phyloP scores from a whole-genome alignment of 2,888 invertebrate species.

The Diogma glabrata region DNA sequence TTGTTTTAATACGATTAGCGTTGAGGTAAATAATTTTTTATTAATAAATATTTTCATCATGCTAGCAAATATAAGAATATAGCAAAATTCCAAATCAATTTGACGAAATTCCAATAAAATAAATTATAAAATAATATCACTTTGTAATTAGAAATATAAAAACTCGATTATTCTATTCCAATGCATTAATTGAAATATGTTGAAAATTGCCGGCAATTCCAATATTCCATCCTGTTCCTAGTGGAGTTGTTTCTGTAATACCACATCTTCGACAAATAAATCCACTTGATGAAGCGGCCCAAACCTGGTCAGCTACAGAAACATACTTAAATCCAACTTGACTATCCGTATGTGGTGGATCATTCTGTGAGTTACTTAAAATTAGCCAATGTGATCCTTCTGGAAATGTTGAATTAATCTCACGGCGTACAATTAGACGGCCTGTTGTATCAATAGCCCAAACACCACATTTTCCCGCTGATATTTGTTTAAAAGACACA shows the following conservation, averaged over 20 bases:
- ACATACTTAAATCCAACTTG: conserved; percentile 53
- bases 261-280: conserved; percentile 60
- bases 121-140: conserved; percentile 5
- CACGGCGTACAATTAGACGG: conserved; percentile 62
- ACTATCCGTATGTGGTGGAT: conserved; percentile 43
- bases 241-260: conserved; percentile 56
- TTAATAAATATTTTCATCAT: neutral
- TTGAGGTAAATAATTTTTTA: neutral
- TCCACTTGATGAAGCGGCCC: conserved; percentile 64
- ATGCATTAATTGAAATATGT: conserved; percentile 33
- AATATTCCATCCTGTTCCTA: conserved; percentile 68
- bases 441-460: conserved; percentile 72
- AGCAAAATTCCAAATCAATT: too few species aligned
- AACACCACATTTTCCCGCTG: conserved; percentile 58
- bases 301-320: conserved; percentile 61
- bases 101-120: neutral
- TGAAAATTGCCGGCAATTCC: conserved; percentile 49
- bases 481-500: conserved; percentile 59
- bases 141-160: conserved; percentile 3
- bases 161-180: conserved; percentile 19
- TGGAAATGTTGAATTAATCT: conserved; percentile 60
- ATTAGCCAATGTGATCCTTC: conserved; percentile 80
- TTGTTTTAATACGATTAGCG: neutral
- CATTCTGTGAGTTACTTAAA: conserved; percentile 45
- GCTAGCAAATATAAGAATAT: too few species aligned